These are phyloP conservation scores for Tachina lurida DNA, from an alignment of 2,888 invertebrate species.

Conservation along the genomic window DNA sequence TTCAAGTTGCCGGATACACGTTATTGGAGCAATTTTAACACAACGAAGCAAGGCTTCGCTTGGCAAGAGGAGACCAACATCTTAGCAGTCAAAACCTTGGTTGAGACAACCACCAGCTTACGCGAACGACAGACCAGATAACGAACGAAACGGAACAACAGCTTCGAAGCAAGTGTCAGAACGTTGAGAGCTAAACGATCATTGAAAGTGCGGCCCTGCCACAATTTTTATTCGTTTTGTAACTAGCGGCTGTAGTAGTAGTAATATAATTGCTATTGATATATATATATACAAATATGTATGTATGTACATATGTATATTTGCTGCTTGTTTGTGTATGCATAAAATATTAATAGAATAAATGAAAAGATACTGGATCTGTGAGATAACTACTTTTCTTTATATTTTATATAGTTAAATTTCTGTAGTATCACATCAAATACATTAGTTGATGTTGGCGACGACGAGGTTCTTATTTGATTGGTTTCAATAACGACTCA, in stretches of 20 bases:
- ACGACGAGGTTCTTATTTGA: conserved; percentile 41
- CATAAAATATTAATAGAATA: conserved; percentile 52
- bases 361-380: conserved; percentile 61
- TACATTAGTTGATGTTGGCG: conserved; percentile 45
- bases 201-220: conserved; percentile 62
- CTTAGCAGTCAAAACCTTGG: conserved; percentile 78
- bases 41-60: conserved; percentile 83
- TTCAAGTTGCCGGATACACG: conserved; percentile 9
- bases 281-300: neutral
- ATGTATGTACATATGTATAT: conserved; percentile 10
- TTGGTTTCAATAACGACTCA: conserved; percentile 52
- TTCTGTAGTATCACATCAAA: conserved; percentile 40
- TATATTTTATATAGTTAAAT: conserved; percentile 42
- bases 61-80: conserved; percentile 82
- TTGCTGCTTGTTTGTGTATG: conserved; percentile 37
- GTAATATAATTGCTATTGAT: conserved; percentile 45
- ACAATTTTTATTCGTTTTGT: conserved; percentile 55
- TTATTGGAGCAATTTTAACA: conserved; percentile 83
- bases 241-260: conserved; percentile 32
- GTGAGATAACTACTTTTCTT: conserved; percentile 62
- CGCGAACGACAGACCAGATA: conserved; percentile 60
- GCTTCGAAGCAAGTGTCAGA: conserved; percentile 66
- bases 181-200: conserved; percentile 63
- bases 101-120: conserved; percentile 79
- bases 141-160: conserved; percentile 60